phyloP scores from a whole-genome alignment of 2,888 invertebrate species.

The Drosophila ochracea region DNA sequence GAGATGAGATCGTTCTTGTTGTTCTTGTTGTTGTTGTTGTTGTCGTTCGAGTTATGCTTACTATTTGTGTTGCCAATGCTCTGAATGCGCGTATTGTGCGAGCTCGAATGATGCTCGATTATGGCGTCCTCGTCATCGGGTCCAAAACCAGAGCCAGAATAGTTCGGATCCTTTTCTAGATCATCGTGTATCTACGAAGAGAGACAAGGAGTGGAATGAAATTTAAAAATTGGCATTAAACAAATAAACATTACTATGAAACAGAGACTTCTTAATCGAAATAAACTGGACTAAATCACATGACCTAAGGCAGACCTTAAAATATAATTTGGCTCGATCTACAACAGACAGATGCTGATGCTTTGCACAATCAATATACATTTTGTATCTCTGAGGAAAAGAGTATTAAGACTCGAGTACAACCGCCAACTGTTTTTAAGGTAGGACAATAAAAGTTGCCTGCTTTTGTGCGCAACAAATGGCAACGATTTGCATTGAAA shows the following conservation, averaged over 20 bases:
- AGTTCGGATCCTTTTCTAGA: conserved; percentile 90
- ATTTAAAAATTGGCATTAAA: neutral
- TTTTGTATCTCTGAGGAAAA: neutral
- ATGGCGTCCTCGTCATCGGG: conserved; percentile 91
- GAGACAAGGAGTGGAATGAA: neutral
- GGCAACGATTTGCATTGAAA: conserved; percentile 64
- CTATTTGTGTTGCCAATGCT: conserved; percentile 68
- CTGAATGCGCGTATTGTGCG: conserved; percentile 78
- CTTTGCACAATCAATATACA: neutral
- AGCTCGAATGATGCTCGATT: conserved; percentile 77
- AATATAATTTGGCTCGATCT: neutral
- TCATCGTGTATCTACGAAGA: conserved; percentile 84
- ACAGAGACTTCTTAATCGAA: neutral
- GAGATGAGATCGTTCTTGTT: conserved; percentile 76
- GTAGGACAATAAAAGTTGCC: conserved; percentile 3
- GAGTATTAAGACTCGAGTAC: neutral
- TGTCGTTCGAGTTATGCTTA: conserved; percentile 81
- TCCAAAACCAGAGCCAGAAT: conserved; percentile 94
- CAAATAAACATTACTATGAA: neutral
- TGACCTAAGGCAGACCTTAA: neutral
- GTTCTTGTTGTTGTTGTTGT: conserved; percentile 65
- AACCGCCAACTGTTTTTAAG: conserved; percentile 16
- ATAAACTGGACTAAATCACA: too few relatives aligned
- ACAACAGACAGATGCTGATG: neutral
- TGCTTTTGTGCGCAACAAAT: conserved; percentile 61